Percentiles rank a stretch among this genome's conserved stretches.
phyloP scores from a whole-genome alignment of 30 jellyfish, hydroid and myxozoan genomes.

The Calvadosia cruxmelitensis region DNA sequence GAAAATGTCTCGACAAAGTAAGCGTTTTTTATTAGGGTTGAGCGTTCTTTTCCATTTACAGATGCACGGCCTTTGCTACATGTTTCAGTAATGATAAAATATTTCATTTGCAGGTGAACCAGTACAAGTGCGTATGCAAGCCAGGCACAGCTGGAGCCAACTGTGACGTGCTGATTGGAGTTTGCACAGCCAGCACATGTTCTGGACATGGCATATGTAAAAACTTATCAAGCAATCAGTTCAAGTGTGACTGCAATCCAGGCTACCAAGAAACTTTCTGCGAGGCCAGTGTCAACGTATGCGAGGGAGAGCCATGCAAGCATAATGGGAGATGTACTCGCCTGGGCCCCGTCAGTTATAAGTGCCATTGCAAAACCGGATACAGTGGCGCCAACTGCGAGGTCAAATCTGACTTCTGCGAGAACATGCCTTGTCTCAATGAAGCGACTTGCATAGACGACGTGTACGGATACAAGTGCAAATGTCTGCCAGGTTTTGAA shows the following conservation, averaged over 20 bases:
- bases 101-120: conserved; percentile 31
- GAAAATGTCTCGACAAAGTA: conserved; percentile 86
- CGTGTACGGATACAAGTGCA: conserved; percentile 47
- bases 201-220: conserved; percentile 54
- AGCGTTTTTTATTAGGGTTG: not conserved
- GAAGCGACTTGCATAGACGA: conserved; percentile 68
- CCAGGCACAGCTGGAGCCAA: conserved; percentile 71
- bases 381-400: conserved; percentile 70
- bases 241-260: conserved; percentile 71
- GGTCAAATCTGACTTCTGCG: conserved; percentile 42
- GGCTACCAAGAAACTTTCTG: conserved; percentile 76
- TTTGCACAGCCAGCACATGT: conserved; percentile 51
- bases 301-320: conserved; percentile 67
- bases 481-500: conserved; percentile 44
- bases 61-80: not conserved
- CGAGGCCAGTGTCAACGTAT: conserved; percentile 57
- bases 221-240: conserved; percentile 54
- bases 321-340: conserved; percentile 45
- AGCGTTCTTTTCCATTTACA: not conserved
- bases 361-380: conserved; percentile 76
- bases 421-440: conserved; percentile 57
- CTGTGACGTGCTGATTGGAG: conserved; percentile 47
- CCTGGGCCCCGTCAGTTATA: not conserved
- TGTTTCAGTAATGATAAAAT: not conserved
- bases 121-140: conserved; percentile 66